Evolutionary conservation across 2,888 invertebrate species (phyloP), one percentile per base, ranked within the genome.

Genomic region (Mermis nigrescens): DNA sequence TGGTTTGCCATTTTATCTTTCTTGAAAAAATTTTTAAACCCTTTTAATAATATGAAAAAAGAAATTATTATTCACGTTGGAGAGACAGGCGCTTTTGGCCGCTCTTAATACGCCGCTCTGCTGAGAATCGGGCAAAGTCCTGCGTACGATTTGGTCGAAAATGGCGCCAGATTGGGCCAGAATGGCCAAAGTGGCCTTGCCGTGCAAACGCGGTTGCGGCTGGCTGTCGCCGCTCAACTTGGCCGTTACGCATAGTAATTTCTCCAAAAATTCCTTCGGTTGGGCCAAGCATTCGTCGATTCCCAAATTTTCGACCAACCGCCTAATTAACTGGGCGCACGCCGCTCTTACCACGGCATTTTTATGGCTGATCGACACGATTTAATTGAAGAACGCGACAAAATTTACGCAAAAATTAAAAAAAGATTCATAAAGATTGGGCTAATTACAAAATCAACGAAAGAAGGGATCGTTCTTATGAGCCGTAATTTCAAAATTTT

Each of bases 311-410:
- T 82, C 81, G 53, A 84, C 83, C 31, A 87, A 76, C 57, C 80
- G 78, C 52, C 82, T 80, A 57, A 92, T 73, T 58, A 90, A 80
- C 68, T 83, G 82, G 1, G 87, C 84, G 0, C 88, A 81, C 4
- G 87, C 82, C 53, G 86, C 84, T 31, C 91, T 80, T 2, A 94
- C 89, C 2, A 85, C 79, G 0, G 85, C 83, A 71, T 90, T 91
- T 66, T 87, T 86, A 74, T 94, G 91, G 53, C 77, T 78, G 65
- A 7, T 55, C 31, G 2, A 4, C 12, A 57, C 7, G 7, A 55
- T 12, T 24, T 19, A n/a, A 60, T 19, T 12, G 19, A 7, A 51
- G 4, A 4, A 56, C 24, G 27, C 15, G 4, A 7, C n/a, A 4
- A 15, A 19, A 26, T 7, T 12, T 15, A 53, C 7, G 12, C 24